Evolutionary conservation across 2,797 vertebrate genomes (phyloP).

Genomic region (Myotis vivesi): DNA sequence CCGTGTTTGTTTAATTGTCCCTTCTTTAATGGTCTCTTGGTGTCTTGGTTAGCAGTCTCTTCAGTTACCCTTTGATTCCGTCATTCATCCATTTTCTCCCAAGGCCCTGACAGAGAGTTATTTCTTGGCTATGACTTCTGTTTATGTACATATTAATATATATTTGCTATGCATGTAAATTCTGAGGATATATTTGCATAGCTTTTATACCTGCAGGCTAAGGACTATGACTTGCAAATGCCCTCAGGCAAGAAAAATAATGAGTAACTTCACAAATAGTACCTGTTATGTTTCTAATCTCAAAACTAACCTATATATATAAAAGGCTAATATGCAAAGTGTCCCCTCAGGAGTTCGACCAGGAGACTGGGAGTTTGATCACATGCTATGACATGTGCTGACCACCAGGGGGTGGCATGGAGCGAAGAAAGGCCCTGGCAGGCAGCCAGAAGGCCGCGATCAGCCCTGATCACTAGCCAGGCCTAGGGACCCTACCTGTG

Average conservation of each 20-base stretch:
- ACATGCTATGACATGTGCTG: too few relatives aligned
- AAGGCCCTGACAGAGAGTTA: not conserved
- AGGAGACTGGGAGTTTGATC: too few relatives aligned
- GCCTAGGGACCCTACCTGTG: too few relatives aligned
- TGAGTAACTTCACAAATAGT: not conserved
- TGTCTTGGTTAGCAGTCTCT: not conserved
- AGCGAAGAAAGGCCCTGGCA: too few relatives aligned
- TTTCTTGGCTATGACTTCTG: not conserved
- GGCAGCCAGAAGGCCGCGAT: too few relatives aligned
- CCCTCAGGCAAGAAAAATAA: not conserved
- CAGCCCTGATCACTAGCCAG: too few relatives aligned
- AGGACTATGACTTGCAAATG: slow-evolving; percentile 10
- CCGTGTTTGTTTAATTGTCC: not conserved
- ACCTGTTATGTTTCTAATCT: slow-evolving; percentile 44
- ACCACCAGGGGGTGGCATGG: too few relatives aligned
- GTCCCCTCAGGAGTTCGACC: too few relatives aligned
- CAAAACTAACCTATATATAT: not conserved
- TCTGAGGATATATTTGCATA: not conserved
- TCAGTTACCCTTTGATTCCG: not conserved
- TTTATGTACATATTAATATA: not conserved
- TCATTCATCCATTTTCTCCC: not conserved
- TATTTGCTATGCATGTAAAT: not conserved
- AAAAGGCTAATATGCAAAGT: too few relatives aligned
- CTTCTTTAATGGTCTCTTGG: not conserved
- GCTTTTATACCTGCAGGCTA: not conserved